A percentile compares a stretch with the other conserved stretches of the same genome.
Evolutionary conservation across 2,888 invertebrate genomes (phyloP).

Genomic region (Malacosoma neustria): DNA sequence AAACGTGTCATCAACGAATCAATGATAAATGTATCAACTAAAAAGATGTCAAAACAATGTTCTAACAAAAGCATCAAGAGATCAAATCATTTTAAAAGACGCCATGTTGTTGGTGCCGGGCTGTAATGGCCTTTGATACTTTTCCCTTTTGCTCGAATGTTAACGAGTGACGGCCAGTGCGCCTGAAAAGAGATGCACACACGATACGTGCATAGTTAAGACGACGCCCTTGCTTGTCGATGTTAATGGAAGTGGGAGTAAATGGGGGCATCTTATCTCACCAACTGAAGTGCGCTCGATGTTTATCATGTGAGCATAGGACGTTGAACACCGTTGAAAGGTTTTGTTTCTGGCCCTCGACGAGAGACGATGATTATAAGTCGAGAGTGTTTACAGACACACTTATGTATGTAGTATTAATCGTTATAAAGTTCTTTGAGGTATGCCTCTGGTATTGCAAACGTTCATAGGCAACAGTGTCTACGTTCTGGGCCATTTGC

Average conservation of each 20-base stretch:
- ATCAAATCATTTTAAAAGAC: constrained; percentile 52
- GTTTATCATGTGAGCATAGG: constrained; percentile 22
- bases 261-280: constrained; percentile 51
- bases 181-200: constrained; percentile 66
- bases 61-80: constrained; percentile 25
- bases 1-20: too few relatives aligned
- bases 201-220: constrained; percentile 64
- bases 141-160: constrained; percentile 38
- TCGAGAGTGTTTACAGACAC: too few relatives aligned
- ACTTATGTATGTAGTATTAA: too few relatives aligned
- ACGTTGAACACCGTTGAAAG: constrained; percentile 10
- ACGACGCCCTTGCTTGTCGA: constrained; percentile 50
- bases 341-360: constrained; percentile 24
- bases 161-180: constrained; percentile 48
- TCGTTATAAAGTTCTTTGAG: too few relatives aligned
- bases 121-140: constrained; percentile 41
- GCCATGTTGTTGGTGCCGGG: constrained; percentile 36
- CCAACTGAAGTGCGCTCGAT: constrained; percentile 36
- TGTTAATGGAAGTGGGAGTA: constrained; percentile 60
- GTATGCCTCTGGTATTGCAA: too few relatives aligned
- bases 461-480: too few relatives aligned
- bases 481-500: too few relatives aligned
- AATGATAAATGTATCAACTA: too few relatives aligned
- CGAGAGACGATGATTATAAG: too few relatives aligned
- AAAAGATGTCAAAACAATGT: too few relatives aligned